Conservation (phyloP, 2,888 invertebrate genomes). For the Heteromurus nitidus region DNA sequence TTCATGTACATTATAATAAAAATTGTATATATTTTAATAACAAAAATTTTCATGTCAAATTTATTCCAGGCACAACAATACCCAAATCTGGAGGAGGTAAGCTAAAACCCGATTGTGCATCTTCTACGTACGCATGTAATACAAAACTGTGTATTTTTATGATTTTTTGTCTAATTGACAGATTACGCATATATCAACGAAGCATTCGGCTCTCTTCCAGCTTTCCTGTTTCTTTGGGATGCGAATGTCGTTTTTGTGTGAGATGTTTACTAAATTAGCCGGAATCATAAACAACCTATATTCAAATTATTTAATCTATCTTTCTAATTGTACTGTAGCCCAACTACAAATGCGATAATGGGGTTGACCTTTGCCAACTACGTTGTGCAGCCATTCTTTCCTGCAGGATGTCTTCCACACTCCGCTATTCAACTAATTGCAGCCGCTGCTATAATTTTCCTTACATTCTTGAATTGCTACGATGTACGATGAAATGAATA, state of each 20-base stretch:
- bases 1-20: not conserved
- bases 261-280: not conserved
- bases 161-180: not conserved
- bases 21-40: not conserved
- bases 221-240: constrained; percentile 96
- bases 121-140: not conserved
- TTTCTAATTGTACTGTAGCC: constrained; percentile 15
- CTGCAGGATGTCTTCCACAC: constrained; percentile 87
- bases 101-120: not conserved
- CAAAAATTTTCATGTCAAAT: not conserved
- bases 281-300: not conserved
- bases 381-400: constrained; percentile 91
- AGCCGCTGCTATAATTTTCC: constrained; percentile 83
- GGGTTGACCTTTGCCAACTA: constrained; percentile 96
- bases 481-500: constrained; percentile 97
- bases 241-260: constrained; percentile 89
- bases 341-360: constrained; percentile 93
- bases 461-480: constrained; percentile 93
- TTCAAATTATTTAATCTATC: not conserved
- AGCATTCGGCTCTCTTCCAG: constrained; percentile 91
- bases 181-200: constrained; percentile 96
- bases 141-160: not conserved
- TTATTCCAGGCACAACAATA: constrained; percentile 88
- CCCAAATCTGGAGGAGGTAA: constrained; percentile 89
- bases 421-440: constrained; percentile 90